Evolutionary conservation across 2,113 vertebrate species (phyloP), one percentile per base, ranked within the genome.

Genomic region (Gobius niger): DNA sequence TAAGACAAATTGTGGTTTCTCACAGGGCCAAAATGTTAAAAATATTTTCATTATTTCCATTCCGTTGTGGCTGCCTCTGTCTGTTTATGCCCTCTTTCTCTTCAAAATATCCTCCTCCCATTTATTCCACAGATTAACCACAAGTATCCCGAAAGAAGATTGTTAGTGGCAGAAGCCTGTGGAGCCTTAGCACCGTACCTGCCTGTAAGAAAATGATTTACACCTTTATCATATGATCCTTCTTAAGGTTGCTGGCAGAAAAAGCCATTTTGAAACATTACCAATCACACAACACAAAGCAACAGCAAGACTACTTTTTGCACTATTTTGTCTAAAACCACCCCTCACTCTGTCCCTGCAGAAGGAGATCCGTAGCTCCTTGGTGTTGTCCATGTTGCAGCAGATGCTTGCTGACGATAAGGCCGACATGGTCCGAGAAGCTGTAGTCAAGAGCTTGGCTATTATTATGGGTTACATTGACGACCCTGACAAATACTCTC

Each of bases 361-460:
- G 98, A 99, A 98, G 81, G 98, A 98, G 92, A 99, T 99, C 51
- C 95, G 98, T 77, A 99, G 97, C 89, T 99, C 97, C 0, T 90
- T 99, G 86, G 98, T 99, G 64, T 91, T 99, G 82, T 97, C 98
- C 78, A 99, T 99, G 96, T 87, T 99, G 80, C 97, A 99, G 86
- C 98, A 99, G 88, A 99, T 99, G 98, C 89, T 99, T 60, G 91
- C 95, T 82, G 98, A 99, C 90, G 98, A 99, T 87, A 99, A 99
- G 86, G 94, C 96, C 2, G 98, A 99, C 90, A 92, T 98, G 93
- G 98, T 99, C 81, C 93, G 98, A 90, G 98, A 99, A 93, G 98
- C 97, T 60, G 98, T 99, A 53, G 98, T 99, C 85, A 98, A 96
- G 92, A 99, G 98, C 89, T 94, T 99, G 61, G 96, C 95, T 24